phyloP scores from a whole-genome alignment of 2,888 invertebrate genomes.

The Cabera pusaria region DNA sequence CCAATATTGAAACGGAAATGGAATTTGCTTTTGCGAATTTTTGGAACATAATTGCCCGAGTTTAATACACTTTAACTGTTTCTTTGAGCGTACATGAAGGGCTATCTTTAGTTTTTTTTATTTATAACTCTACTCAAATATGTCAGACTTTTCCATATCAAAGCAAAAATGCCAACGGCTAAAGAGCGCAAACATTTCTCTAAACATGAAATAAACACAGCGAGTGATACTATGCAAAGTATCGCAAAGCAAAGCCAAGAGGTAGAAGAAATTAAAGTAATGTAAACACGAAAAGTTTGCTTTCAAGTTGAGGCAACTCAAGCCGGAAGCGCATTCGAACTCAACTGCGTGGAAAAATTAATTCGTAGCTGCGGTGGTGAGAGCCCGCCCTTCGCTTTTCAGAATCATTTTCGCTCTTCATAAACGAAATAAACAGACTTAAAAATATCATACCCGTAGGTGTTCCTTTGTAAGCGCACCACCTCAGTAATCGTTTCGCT shows the following conservation, averaged over 20 bases:
- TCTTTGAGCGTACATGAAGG: slow-evolving; percentile 19
- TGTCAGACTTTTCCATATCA: too few relatives aligned
- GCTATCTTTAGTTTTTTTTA: not conserved
- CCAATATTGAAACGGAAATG: slow-evolving; percentile 62
- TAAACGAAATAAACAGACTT: slow-evolving; percentile 53
- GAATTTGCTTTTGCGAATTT: slow-evolving; percentile 53
- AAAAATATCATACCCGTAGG: slow-evolving; percentile 47
- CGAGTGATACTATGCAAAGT: slow-evolving; percentile 63
- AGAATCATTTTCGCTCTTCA: slow-evolving; percentile 56
- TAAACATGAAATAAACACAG: slow-evolving; percentile 53
- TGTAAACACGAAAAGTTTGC: slow-evolving; percentile 80
- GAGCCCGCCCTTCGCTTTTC: slow-evolving; percentile 48
- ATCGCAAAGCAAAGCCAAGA: slow-evolving; percentile 67
- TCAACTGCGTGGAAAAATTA: slow-evolving; percentile 81
- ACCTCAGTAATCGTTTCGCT: slow-evolving; percentile 32
- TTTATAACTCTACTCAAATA: too few relatives aligned
- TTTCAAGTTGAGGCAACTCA: slow-evolving; percentile 74
- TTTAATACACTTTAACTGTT: slow-evolving; percentile 27
- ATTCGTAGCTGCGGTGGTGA: slow-evolving; percentile 66
- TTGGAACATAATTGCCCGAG: too few relatives aligned
- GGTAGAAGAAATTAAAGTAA: slow-evolving; percentile 76
- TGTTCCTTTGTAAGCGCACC: slow-evolving; percentile 35
- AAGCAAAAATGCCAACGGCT: not conserved
- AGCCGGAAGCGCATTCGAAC: slow-evolving; percentile 76
- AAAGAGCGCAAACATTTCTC: slow-evolving; percentile 21